Evolutionary conservation across 2,888 invertebrate species (phyloP).

Genomic region (Oxystoma pomonae): DNA sequence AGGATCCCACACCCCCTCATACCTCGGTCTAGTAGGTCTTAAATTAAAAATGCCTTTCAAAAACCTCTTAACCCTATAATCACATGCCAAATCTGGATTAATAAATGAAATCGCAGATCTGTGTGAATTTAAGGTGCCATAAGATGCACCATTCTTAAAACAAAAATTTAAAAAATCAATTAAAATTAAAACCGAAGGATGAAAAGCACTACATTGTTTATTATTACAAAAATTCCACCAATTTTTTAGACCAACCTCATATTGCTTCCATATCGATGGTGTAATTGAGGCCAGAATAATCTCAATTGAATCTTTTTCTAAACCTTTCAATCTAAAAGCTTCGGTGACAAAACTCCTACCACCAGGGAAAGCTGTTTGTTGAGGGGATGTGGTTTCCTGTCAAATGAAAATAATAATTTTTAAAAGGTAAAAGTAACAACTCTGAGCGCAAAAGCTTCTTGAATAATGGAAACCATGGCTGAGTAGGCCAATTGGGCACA

Average conservation of each 20-base stretch:
- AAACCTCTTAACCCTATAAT: constrained; percentile 5
- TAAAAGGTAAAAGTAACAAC: constrained; percentile 2
- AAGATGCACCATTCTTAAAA: no score
- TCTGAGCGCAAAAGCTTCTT: not conserved
- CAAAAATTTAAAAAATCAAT: no score
- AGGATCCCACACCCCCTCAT: not conserved
- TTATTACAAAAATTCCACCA: constrained; percentile 12
- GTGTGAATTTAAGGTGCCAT: constrained; percentile 8
- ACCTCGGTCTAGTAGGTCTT: not conserved
- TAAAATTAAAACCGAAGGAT: no score
- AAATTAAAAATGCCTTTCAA: constrained; percentile 3
- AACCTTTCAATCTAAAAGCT: no score
- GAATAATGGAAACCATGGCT: constrained; percentile 5
- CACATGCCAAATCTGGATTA: constrained; percentile 1
- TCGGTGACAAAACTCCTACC: no score
- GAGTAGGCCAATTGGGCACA: constrained; percentile 12
- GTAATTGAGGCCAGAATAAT: constrained; percentile 7
- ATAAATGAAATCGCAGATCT: constrained; percentile 10
- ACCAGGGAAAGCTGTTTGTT: constrained; percentile 12
- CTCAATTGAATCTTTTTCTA: no score
- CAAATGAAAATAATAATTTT: constrained; percentile 9
- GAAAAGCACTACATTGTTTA: no score
- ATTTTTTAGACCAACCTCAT: constrained; percentile 5
- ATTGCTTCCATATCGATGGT: constrained; percentile 2
- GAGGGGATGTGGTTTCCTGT: constrained; percentile 9